Conservation (phyloP, 2,888 invertebrate genomes). For the Drosophila nr. fundita region DNA sequence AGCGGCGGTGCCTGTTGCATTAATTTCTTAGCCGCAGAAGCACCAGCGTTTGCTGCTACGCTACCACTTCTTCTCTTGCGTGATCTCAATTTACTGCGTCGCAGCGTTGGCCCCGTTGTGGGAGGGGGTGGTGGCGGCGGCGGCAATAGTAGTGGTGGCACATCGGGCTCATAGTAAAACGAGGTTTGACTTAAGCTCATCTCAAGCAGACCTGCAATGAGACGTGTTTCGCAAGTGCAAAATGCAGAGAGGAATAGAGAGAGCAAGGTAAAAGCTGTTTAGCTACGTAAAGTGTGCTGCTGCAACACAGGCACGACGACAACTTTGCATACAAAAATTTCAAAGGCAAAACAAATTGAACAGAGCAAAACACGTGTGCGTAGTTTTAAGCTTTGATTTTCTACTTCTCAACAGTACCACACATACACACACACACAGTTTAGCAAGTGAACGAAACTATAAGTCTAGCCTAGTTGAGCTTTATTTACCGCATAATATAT, state of each 20-base stretch:
- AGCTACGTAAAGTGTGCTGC: conserved; percentile 17
- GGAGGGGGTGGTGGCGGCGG: conserved; percentile 15
- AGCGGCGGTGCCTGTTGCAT: conserved; percentile 18
- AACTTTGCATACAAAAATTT: conserved; percentile 34
- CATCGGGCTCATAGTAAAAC: conserved; percentile 61
- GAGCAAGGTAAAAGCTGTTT: conserved; percentile 46
- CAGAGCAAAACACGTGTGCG: conserved; percentile 1
- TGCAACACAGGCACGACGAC: conserved; percentile 29
- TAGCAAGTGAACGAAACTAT: conserved; percentile 1
- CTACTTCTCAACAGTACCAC: neutral
- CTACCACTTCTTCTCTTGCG: conserved; percentile 52
- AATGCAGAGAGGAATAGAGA: conserved; percentile 48
- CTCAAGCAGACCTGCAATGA: conserved; percentile 75
- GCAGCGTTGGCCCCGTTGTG: conserved; percentile 30
- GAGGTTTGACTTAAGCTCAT: conserved; percentile 66
- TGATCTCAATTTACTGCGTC: conserved; percentile 61
- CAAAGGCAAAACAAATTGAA: conserved; percentile 25
- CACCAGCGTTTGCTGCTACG: conserved; percentile 1
- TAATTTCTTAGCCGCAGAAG: conserved; percentile 17
- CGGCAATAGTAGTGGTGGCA: conserved; percentile 26
- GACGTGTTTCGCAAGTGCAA: conserved; percentile 48
- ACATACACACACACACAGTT: neutral
- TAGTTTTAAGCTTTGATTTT: neutral
- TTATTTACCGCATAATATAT: conserved; percentile 22
- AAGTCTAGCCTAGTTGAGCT: conserved; percentile 21